These are phyloP conservation scores for Sebastes reedi DNA, from an alignment of 2,797 vertebrate genomes.

Conservation along the genomic window DNA sequence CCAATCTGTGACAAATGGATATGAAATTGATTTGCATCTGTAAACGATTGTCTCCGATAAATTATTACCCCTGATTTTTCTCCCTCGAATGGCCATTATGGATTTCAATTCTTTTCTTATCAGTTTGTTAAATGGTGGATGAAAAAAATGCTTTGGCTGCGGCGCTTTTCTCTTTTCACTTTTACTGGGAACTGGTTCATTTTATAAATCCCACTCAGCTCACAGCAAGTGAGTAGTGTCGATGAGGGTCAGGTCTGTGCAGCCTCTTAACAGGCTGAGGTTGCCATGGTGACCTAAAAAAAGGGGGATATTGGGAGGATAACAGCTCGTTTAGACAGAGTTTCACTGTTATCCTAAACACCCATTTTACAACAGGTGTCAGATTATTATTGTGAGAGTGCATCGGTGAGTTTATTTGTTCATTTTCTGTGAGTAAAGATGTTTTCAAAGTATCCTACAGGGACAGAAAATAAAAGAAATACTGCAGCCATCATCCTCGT, in stretches of 20 bases:
- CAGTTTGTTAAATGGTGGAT: not conserved
- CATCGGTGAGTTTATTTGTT: not conserved
- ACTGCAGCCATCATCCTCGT: not conserved
- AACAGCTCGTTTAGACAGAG: constrained; percentile 38
- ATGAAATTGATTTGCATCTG: constrained; percentile 58
- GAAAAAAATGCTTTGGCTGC: not conserved
- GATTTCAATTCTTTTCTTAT: constrained; percentile 40
- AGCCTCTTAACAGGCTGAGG: constrained; percentile 30
- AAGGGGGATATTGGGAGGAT: not conserved
- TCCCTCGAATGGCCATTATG: constrained; percentile 3
- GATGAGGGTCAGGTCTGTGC: constrained; percentile 39
- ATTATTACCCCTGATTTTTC: constrained; percentile 33
- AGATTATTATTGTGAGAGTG: not conserved
- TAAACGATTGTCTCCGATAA: constrained; percentile 30
- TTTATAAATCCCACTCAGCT: constrained; percentile 28
- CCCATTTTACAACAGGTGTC: not conserved
- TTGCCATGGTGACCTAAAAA: constrained; percentile 62
- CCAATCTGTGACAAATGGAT: constrained; percentile 46
- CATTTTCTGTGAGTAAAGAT: constrained; percentile 1
- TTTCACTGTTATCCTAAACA: constrained; percentile 7
- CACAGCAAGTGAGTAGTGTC: constrained; percentile 14
- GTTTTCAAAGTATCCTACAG: not conserved
- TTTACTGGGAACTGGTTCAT: constrained; percentile 7
- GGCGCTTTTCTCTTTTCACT: not conserved
- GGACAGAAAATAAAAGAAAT: not conserved